These are phyloP conservation scores for Zootoca vivipara DNA, from an alignment of 2,113 vertebrate genomes.

Conservation along the genomic window DNA sequence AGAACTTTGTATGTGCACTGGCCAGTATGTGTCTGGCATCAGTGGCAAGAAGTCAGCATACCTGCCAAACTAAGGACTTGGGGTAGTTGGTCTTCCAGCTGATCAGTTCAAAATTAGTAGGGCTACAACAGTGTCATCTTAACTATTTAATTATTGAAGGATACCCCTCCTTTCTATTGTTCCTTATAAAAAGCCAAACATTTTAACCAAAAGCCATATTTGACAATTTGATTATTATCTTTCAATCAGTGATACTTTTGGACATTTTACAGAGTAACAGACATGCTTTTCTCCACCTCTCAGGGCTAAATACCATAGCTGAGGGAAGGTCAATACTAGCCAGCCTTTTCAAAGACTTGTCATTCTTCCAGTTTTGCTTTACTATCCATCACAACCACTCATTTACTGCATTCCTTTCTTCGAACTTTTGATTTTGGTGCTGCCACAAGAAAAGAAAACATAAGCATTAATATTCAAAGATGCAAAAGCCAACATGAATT, in stretches of 20 bases:
- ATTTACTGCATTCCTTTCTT: constrained; percentile 78
- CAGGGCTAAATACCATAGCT: constrained; percentile 11
- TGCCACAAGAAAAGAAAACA: constrained; percentile 64
- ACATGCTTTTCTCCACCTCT: not conserved
- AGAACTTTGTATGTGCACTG: not conserved
- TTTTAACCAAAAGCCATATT: not conserved
- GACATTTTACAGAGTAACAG: not conserved
- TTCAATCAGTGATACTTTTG: not conserved
- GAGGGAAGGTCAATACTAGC: not conserved
- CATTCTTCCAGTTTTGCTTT: constrained; percentile 16
- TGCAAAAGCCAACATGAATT: not conserved
- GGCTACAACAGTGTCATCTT: constrained; percentile 9
- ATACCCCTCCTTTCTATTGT: not conserved
- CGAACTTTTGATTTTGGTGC: constrained; percentile 90
- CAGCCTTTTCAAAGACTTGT: not conserved
- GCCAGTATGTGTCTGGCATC: not conserved
- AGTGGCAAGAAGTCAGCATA: not conserved
- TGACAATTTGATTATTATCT: not conserved
- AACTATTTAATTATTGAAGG: not conserved
- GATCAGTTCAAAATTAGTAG: not conserved
- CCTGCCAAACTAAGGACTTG: not conserved
- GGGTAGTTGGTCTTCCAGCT: not conserved
- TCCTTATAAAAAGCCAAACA: not conserved
- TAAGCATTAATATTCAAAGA: constrained; percentile 20
- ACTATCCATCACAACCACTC: constrained; percentile 14